Conservation (phyloP, 2,888 invertebrate genomes). For the Drosophila gaucha region DNA sequence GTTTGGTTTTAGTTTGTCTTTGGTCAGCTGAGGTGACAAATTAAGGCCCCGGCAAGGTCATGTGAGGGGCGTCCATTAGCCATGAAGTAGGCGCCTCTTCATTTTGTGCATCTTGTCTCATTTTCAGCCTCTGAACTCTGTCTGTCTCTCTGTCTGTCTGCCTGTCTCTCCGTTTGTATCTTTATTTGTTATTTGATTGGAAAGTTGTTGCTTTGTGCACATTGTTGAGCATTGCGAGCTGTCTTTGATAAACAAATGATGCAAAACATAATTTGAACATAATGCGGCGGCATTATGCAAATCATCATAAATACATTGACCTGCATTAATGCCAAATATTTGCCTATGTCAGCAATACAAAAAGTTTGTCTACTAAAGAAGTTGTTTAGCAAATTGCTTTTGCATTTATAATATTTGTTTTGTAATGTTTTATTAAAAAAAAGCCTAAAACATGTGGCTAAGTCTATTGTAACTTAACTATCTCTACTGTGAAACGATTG, state of each 20-base stretch:
- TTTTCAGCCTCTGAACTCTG: constrained; percentile 27
- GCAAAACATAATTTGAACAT: constrained; percentile 60
- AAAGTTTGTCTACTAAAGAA: background rate
- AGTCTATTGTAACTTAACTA: background rate
- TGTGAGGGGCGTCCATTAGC: constrained; percentile 80
- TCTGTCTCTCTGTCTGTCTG: background rate
- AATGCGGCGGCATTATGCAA: constrained; percentile 66
- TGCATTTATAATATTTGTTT: background rate
- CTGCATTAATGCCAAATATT: constrained; percentile 42
- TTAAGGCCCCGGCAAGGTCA: constrained; percentile 73
- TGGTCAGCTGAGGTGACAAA: constrained; percentile 74
- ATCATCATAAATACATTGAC: constrained; percentile 70
- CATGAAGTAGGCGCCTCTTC: constrained; percentile 54
- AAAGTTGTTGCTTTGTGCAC: constrained; percentile 50
- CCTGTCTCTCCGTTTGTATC: background rate
- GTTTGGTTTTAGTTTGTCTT: constrained; percentile 33
- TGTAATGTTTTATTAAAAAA: no score
- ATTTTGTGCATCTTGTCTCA: constrained; percentile 40
- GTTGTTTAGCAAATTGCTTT: background rate
- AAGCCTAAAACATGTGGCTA: background rate
- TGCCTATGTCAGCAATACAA: background rate
- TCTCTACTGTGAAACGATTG: no score
- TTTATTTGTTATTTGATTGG: constrained; percentile 44
- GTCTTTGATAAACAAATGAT: constrained; percentile 41
- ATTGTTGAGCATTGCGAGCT: constrained; percentile 18